A percentile compares a stretch with the other conserved stretches of the same genome.
phyloP scores from a whole-genome alignment of 2,113 vertebrate genomes.

The Chrysochloris asiatica region DNA sequence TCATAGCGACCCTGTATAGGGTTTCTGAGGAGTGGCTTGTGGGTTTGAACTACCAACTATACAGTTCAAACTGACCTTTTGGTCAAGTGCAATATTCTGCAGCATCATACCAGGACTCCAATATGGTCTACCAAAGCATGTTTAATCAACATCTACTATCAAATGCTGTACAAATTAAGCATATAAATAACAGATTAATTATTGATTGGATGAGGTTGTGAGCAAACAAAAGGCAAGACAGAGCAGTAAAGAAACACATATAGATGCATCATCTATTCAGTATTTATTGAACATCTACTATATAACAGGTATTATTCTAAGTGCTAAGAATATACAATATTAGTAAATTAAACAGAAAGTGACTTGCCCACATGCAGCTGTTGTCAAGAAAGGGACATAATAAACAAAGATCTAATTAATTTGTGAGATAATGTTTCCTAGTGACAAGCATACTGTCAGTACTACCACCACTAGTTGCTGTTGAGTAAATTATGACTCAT shows the following conservation, averaged over 20 bases:
- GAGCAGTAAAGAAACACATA: neutral
- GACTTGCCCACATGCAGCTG: neutral
- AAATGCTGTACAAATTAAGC: neutral
- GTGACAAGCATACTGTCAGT: neutral
- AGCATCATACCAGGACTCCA: too few relatives aligned
- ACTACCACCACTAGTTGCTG: neutral
- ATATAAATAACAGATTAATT: neutral
- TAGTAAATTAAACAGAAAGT: neutral
- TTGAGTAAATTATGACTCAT: neutral
- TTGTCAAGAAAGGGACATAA: neutral
- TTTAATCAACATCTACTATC: neutral
- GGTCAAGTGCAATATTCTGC: too few relatives aligned
- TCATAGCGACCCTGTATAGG: too few relatives aligned
- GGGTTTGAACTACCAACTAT: too few relatives aligned
- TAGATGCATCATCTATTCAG: neutral
- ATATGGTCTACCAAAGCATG: neutral
- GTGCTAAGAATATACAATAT: neutral
- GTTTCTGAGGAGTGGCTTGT: too few relatives aligned
- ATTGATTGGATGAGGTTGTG: neutral
- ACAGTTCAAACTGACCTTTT: too few relatives aligned
- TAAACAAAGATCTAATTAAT: neutral
- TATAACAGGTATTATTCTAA: neutral
- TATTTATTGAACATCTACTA: neutral
- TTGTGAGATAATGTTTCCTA: neutral
- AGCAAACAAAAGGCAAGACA: neutral